Evolutionary conservation across 1,140 invertebrate genomes (phyloP), one percentile per base, ranked within the genome.

Genomic region (Akabosia matsudoensis): DNA sequence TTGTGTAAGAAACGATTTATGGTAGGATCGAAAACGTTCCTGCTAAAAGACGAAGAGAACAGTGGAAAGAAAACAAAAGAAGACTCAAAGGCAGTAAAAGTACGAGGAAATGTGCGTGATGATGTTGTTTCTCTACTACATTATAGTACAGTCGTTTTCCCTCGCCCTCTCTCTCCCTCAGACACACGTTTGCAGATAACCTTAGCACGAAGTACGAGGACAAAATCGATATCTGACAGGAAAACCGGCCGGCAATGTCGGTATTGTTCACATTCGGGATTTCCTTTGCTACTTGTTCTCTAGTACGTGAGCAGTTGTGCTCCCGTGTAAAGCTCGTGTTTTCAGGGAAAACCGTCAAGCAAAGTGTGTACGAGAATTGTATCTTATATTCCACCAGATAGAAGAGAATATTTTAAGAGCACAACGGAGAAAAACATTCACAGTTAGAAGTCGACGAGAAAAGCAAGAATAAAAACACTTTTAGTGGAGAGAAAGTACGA

Each of bases 161-260:
- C n/a, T n/a, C n/a, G n/a, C n/a, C n/a, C n/a, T n/a, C n/a, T n/a
- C n/a, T n/a, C n/a, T n/a, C 37, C 18, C 37, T 45, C 37, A 45
- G 37, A 18, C 37, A 45, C n/a, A 16, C 54, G 54, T n/a, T n/a
- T n/a, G n/a, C n/a, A n/a, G n/a, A n/a, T n/a, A n/a, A n/a, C n/a
- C n/a, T n/a, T n/a, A n/a, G n/a, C n/a, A n/a, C n/a, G n/a, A n/a
- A n/a, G n/a, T n/a, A n/a, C n/a, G n/a, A n/a, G n/a, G n/a, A 22
- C 54, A 56, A 56, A 56, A 56, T 56, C 54, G 54, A 56, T 56
- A 56, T 56, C 54, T 24, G 22, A 56, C 54, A 56, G 54, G 54
- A 56, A 56, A 56, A 56, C 54, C 54, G 54, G 54, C 22, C 54
- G 54, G 54, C 22, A 56, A n/a, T 56, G 54, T 22, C 54, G 54